Evolutionary conservation across 2,113 vertebrate species (phyloP), one percentile per base, ranked within the genome.

Genomic region (Calyptommatus sinebrachiatus): DNA sequence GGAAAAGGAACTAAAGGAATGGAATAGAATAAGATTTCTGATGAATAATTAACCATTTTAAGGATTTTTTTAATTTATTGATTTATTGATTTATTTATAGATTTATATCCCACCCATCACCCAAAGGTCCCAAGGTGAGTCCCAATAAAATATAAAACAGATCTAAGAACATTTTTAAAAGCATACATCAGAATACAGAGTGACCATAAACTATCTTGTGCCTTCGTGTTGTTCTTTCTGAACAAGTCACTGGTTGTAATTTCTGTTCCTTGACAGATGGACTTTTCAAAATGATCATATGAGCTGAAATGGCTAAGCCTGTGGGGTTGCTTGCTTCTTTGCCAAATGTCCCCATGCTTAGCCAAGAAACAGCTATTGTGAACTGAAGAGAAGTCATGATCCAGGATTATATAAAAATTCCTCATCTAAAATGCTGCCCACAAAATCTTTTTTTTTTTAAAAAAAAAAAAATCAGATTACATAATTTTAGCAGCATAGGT

Each of bases 221-320:
- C 31, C 50, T 53, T 61, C 65, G 16, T 28, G 31, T 74, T 68
- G 63, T 20, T 83, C 77, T 77, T 63, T 7, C 5, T 7, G 70
- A 75, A 71, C 1, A 11, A 84, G 31, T 78, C 85, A 29, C 81
- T 84, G 80, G 6, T 83, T 81, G 53, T 35, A 82, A 60, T 21
- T 88, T 75, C 65, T 81, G 69, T 62, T 86, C n/a, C 75, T 81
- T 86, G 73, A 35, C 73, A 81, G 84, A 77, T 50, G 53, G 86
- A 68, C 57, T 86, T 81, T 1, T 29, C 50, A 62, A 70, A 80
- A 73, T 46, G 88, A 82, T 35, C 50, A 3, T 7, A 57, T 77
- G 46, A 83, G 4, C 66, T n/a, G 41, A 53, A 73, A 26, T 71
- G 31, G 71, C 67, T 61, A 74, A 83, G 35, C 8, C 35, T 84